These are phyloP conservation scores for Diplolepis rosae DNA, from an alignment of 2,888 invertebrate species.

Conservation along the genomic window DNA sequence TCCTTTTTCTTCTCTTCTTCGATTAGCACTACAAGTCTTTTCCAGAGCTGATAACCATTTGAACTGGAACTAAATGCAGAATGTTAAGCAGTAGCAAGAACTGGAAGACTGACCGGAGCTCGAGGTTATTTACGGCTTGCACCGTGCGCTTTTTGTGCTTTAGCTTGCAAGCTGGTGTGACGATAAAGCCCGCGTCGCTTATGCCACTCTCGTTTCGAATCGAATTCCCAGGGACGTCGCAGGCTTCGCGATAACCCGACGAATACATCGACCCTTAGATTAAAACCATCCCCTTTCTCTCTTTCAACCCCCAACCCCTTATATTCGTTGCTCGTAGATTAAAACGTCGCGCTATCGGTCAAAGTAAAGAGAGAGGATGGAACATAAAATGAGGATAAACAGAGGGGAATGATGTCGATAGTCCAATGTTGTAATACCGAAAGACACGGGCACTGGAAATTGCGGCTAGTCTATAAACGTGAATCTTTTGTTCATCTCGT, in stretches of 20 bases:
- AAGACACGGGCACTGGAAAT: conserved; percentile 46
- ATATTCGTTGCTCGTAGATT: conserved; percentile 42
- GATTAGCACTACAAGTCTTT: not conserved
- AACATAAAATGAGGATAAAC: conserved; percentile 13
- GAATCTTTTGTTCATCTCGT: conserved; percentile 40
- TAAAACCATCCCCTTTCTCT: conserved; percentile 42
- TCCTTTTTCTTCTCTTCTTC: not conserved
- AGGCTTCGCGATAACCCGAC: conserved; percentile 21
- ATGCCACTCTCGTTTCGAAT: conserved; percentile 23
- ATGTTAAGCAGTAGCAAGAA: conserved; percentile 4
- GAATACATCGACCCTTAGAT: conserved; percentile 52
- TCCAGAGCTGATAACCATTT: not conserved
- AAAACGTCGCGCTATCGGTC: conserved; percentile 49
- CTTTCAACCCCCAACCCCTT: not conserved
- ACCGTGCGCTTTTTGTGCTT: conserved; percentile 12
- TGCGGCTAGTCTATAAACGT: conserved; percentile 41
- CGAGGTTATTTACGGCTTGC: conserved; percentile 24
- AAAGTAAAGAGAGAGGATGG: conserved; percentile 33
- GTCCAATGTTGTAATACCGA: conserved; percentile 41
- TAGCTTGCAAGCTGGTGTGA: conserved; percentile 19
- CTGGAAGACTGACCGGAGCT: conserved; percentile 19
- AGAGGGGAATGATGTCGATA: conserved; percentile 31
- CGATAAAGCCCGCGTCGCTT: conserved; percentile 26
- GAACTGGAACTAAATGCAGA: not conserved
- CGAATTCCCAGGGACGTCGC: conserved; percentile 10